A percentile compares a stretch with the other conserved stretches of the same genome.
phyloP scores from a whole-genome alignment of 2,113 vertebrate species.

The Hemiscyllium ocellatum region DNA sequence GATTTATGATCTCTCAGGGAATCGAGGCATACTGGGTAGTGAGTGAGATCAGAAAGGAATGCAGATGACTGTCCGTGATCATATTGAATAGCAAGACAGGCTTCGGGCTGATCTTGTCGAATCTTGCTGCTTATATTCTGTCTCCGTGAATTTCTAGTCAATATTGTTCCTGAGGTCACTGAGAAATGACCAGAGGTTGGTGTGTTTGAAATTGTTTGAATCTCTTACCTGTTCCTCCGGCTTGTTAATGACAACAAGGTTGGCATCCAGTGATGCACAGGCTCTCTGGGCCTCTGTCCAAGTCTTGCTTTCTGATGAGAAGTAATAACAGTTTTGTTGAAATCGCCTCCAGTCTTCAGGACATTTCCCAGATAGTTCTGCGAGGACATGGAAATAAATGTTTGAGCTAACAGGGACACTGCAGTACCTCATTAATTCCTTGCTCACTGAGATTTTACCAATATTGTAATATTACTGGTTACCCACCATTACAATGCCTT shows the following conservation, averaged over 20 bases:
- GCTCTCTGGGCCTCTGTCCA: background rate
- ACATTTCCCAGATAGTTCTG: background rate
- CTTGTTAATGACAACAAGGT: background rate
- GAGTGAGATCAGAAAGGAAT: too few relatives aligned
- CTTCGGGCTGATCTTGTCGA: too few relatives aligned
- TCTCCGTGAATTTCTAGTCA: background rate
- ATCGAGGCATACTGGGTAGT: too few relatives aligned
- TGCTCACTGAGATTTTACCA: background rate
- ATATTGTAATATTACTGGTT: too few relatives aligned
- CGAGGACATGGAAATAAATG: background rate
- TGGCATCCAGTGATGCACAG: background rate
- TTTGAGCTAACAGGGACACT: background rate
- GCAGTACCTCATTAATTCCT: background rate
- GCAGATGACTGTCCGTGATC: too few relatives aligned
- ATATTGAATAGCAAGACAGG: too few relatives aligned
- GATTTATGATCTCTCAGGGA: too few relatives aligned
- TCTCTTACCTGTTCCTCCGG: background rate
- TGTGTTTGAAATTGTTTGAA: background rate
- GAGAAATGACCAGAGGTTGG: background rate
- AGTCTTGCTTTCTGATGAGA: background rate
- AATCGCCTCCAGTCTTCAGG: background rate
- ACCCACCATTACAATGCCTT: too few relatives aligned
- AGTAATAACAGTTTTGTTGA: background rate
- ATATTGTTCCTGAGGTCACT: background rate
- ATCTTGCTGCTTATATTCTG: too few relatives aligned